A percentile compares a stretch with the other conserved stretches of the same genome.
Conservation (phyloP, 2,888 invertebrate genomes). For the Idaea dimidiata region DNA sequence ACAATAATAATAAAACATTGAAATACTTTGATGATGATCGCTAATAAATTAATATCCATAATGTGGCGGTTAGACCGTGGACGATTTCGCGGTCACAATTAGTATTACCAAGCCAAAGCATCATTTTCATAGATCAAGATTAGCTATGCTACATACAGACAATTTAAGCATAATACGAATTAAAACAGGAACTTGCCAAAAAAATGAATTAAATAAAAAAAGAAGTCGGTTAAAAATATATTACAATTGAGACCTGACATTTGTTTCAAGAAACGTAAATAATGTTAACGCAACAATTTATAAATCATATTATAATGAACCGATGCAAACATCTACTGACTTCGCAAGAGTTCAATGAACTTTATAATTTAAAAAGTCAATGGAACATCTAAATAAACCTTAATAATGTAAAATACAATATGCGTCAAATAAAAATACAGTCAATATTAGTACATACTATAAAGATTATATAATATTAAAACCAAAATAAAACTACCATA, state of each 20-base stretch:
- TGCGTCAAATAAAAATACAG: neutral
- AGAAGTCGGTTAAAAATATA: neutral
- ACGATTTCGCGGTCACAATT: neutral
- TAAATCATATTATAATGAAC: too few relatives aligned
- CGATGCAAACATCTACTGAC: too few relatives aligned
- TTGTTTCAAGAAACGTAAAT: too few relatives aligned
- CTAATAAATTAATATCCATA: neutral
- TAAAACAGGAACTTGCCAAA: neutral
- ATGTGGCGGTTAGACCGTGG: neutral
- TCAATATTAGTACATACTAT: too few relatives aligned
- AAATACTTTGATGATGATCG: slow-evolving; percentile 9
- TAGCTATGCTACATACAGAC: neutral
- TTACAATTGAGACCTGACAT: neutral
- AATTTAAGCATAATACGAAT: neutral
- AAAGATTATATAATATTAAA: too few relatives aligned
- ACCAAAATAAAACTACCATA: too few relatives aligned
- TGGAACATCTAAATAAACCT: too few relatives aligned
- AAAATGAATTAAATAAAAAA: too few relatives aligned
- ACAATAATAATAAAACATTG: slow-evolving; percentile 2
- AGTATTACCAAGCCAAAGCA: neutral
- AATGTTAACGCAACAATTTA: too few relatives aligned
- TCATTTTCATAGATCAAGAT: neutral
- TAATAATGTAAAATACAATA: neutral
- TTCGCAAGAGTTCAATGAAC: too few relatives aligned
- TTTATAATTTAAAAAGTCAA: too few relatives aligned